These are phyloP conservation scores for Nesoenas mayeri DNA, from an alignment of 2,113 vertebrate species.

Conservation along the genomic window DNA sequence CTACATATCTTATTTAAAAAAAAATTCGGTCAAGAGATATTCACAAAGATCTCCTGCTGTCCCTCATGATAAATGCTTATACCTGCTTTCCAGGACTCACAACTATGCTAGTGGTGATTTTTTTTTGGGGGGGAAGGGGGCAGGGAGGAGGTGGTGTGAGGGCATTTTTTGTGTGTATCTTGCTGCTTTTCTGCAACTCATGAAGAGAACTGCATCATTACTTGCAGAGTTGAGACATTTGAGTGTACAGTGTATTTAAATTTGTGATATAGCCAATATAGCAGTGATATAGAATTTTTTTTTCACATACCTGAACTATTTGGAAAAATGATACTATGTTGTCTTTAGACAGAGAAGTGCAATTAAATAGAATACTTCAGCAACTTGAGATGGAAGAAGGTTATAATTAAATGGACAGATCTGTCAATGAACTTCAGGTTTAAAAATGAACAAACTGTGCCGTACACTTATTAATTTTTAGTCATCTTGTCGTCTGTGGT, in stretches of 20 bases:
- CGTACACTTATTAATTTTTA: neutral
- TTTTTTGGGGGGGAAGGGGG: too few relatives aligned
- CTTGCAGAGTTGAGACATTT: neutral
- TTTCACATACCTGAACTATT: neutral
- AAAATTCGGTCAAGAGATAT: too few relatives aligned
- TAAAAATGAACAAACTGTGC: neutral
- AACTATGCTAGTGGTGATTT: neutral
- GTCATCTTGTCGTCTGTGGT: neutral
- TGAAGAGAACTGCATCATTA: neutral
- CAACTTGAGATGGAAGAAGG: neutral
- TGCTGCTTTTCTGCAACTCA: neutral
- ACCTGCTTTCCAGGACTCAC: neutral
- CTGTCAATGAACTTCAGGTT: neutral
- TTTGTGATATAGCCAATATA: neutral
- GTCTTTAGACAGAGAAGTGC: neutral
- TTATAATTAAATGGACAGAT: neutral
- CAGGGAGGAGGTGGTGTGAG: too few relatives aligned
- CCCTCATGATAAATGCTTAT: neutral
- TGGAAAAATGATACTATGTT: neutral
- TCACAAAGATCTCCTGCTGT: neutral
- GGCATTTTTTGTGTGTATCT: neutral
- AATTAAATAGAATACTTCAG: neutral
- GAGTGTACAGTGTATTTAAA: neutral
- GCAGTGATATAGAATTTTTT: neutral
- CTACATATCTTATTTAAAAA: neutral